Conservation (phyloP, 2,113 vertebrate species). For the Pomatostomus ruficeps region DNA sequence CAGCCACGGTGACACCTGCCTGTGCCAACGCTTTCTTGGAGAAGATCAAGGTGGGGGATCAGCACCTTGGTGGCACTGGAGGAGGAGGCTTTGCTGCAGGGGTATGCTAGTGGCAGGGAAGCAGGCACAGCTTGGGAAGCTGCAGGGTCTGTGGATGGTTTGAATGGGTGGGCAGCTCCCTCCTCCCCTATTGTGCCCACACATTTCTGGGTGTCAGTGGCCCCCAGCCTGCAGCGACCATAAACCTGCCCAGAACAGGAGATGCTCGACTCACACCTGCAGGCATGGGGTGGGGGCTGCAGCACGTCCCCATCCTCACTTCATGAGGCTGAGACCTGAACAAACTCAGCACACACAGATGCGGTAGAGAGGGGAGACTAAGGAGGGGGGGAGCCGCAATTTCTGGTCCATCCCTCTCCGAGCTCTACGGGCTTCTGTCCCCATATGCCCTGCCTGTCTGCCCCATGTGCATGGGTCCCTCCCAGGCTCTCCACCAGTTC, state of each 20-base stretch:
- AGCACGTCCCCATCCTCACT: neutral
- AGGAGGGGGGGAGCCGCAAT: rapidly evolving
- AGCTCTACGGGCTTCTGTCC: neutral
- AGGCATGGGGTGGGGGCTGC: rapidly evolving
- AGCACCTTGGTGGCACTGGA: neutral
- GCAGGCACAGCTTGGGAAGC: neutral
- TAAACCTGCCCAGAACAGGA: neutral
- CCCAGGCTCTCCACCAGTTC: neutral
- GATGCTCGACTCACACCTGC: neutral
- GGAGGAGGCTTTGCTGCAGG: neutral
- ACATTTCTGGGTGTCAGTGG: rapidly evolving
- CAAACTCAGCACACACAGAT: neutral
- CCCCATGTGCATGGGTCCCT: neutral
- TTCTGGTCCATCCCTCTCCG: neutral
- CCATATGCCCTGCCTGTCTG: neutral
- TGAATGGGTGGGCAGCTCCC: neutral
- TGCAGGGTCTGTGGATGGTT: neutral
- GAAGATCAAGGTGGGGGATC: neutral
- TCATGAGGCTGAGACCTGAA: neutral
- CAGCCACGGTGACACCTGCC: neutral
- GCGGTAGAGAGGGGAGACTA: neutral
- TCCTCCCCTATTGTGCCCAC: neutral
- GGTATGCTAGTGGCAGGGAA: neutral
- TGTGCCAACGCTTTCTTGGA: rapidly evolving
- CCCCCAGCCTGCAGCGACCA: neutral